phyloP scores from a whole-genome alignment of 2,888 invertebrate species.

The Luffia ferchaultella region DNA sequence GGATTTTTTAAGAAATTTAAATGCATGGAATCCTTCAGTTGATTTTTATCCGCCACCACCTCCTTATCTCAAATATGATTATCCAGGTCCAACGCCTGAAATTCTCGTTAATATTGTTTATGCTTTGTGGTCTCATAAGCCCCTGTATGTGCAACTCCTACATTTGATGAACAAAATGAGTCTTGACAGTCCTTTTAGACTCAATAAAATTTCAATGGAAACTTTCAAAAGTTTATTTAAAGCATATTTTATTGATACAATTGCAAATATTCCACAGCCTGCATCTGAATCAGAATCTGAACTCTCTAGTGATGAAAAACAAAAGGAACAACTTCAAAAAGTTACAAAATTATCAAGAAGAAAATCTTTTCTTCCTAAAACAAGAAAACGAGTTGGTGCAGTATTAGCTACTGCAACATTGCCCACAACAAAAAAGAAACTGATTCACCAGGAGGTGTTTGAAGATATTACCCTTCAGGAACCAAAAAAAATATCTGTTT shows the following conservation, averaged over 20 bases:
- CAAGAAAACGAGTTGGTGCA: conserved; percentile 33
- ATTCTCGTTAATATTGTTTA: conserved; percentile 82
- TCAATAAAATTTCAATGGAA: conserved; percentile 33
- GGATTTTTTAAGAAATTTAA: conserved; percentile 49
- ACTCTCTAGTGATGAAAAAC: conserved; percentile 43
- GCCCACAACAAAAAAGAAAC: conserved; percentile 32
- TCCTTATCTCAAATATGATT: conserved; percentile 78
- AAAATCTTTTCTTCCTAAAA: conserved; percentile 39
- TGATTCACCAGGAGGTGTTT: conserved; percentile 45
- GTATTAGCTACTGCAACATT: conserved; percentile 26
- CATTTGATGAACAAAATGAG: conserved; percentile 97
- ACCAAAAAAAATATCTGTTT: conserved; percentile 48
- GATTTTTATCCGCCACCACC: conserved; percentile 81
- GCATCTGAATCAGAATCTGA: conserved; percentile 44
- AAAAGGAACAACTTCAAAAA: conserved; percentile 21
- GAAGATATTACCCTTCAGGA: conserved; percentile 38
- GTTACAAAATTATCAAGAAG: conserved; percentile 35
- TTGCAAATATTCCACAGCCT: conserved; percentile 24
- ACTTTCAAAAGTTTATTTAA: conserved; percentile 43
- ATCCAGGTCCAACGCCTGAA: conserved; percentile 77
- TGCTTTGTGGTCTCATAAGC: conserved; percentile 76
- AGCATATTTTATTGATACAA: conserved; percentile 31
- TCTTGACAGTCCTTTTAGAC: conserved; percentile 82
- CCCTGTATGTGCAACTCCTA: conserved; percentile 84
- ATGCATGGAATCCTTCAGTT: conserved; percentile 59